Evolutionary conservation across 2,888 invertebrate species (phyloP), one percentile per base, ranked within the genome.

Genomic region (Arrhopalites spinosus): DNA sequence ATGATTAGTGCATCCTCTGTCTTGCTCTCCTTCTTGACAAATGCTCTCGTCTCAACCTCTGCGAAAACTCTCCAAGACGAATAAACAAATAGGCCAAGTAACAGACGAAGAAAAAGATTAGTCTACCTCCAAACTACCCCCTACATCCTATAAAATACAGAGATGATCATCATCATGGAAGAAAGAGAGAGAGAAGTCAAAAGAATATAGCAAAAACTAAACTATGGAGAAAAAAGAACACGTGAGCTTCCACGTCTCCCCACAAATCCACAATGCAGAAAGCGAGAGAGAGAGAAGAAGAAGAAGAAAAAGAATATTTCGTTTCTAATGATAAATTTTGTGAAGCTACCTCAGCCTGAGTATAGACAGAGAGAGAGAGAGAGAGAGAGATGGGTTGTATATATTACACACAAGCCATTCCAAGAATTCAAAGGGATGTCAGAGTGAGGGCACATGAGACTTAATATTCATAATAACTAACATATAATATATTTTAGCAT

Each of bases 1-100:
- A 76, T 76, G 76, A 76, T 76, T 76, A 76, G 76, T 76, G 59
- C 72, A 73, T 76, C 70, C 75, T 75, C 66, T 75, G 59, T 45
- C 75, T 75, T 45, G n/a, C 47, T 13, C 63, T 20, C 23, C 36
- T 2, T 70, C 69, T 36, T 75, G 71, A 75, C 70, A 64, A 71
- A 71, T 75, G 66, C 71, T 63, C 66, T 70, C 36, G 27, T 63
- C 50, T 27, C 61, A 56, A 59, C 70, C 67, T 75, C 75, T 75
- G 75, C 74, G 27, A 69, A 74, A 68, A 71, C 75, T 71, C 71
- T 61, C 59, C 36, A 36, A 17, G 27, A 71, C 17, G 75, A 71
- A 75, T 70, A 75, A 71, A 71, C 64, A 75, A 70, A 75, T 71
- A 68, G 53, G 23, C 20, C 3, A 30, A 13, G 43, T 23, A 67